Conservation (phyloP, 2,113 vertebrate genomes). For the Ophiodon elongatus region DNA sequence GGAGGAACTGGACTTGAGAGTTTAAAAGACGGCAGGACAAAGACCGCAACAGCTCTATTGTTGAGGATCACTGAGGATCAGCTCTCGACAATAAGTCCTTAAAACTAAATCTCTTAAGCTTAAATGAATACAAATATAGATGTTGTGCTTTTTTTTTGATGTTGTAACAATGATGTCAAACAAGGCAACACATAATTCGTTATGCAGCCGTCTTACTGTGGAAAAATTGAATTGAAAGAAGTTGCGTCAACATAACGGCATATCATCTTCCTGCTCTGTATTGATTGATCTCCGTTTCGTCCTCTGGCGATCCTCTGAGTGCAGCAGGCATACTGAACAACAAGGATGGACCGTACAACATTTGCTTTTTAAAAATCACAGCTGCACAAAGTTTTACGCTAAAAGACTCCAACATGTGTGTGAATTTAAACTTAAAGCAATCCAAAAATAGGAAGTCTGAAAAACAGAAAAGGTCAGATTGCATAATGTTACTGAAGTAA, state of each 20-base stretch:
- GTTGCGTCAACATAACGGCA: background rate
- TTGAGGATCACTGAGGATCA: background rate
- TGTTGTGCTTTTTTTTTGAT: background rate
- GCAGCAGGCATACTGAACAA: background rate
- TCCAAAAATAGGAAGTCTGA: background rate
- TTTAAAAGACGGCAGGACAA: constrained; percentile 4
- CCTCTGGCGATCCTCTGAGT: constrained; percentile 19
- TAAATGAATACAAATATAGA: background rate
- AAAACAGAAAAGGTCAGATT: background rate
- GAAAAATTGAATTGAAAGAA: background rate
- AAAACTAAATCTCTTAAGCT: background rate
- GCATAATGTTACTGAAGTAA: background rate
- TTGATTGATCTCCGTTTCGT: background rate
- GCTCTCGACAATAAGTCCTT: background rate
- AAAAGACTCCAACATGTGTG: background rate
- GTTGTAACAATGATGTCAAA: background rate
- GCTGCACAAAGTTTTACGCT: background rate
- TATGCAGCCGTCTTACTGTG: background rate
- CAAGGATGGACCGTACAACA: background rate
- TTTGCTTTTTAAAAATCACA: background rate
- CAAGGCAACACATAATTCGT: background rate
- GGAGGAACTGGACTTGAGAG: constrained; percentile 12
- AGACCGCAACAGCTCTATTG: background rate
- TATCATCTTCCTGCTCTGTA: constrained; percentile 6
- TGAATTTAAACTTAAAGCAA: background rate